Conservation (phyloP, 2,113 vertebrate species). For the Callospermophilus lateralis region DNA sequence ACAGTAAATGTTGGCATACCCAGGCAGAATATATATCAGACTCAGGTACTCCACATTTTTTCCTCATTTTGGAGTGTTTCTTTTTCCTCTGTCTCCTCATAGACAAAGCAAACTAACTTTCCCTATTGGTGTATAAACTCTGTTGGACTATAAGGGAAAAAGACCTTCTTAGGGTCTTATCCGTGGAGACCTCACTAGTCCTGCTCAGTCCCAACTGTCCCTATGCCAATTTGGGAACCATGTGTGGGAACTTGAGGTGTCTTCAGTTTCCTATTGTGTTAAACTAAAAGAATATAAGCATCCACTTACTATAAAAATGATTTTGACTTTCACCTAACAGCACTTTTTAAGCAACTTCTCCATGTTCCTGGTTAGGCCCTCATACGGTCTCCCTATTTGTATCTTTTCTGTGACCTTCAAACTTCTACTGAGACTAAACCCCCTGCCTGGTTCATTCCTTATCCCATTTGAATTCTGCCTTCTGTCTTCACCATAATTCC, state of each 20-base stretch:
- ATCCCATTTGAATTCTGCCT: background rate
- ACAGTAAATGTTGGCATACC: background rate
- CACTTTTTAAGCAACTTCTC: background rate
- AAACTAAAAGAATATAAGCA: background rate
- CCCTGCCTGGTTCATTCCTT: background rate
- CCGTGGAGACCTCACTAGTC: background rate
- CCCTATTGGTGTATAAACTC: background rate
- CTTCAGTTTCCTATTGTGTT: background rate
- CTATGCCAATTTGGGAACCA: background rate
- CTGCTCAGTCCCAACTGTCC: background rate
- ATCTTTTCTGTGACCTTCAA: background rate
- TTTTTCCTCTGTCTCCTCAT: background rate
- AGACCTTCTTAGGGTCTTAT: background rate
- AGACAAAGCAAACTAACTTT: background rate
- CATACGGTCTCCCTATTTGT: background rate
- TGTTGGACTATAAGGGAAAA: background rate
- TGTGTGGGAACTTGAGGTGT: background rate
- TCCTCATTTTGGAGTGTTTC: background rate
- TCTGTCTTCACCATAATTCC: background rate
- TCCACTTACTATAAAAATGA: background rate
- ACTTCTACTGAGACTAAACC: background rate
- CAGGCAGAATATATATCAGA: background rate
- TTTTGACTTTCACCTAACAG: constrained; percentile 18
- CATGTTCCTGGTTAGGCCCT: background rate
- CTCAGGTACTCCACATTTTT: background rate